Evolutionary conservation across 2,888 invertebrate species (phyloP), one percentile per base, ranked within the genome.

Genomic region (Trypoxylon attenuatum): DNA sequence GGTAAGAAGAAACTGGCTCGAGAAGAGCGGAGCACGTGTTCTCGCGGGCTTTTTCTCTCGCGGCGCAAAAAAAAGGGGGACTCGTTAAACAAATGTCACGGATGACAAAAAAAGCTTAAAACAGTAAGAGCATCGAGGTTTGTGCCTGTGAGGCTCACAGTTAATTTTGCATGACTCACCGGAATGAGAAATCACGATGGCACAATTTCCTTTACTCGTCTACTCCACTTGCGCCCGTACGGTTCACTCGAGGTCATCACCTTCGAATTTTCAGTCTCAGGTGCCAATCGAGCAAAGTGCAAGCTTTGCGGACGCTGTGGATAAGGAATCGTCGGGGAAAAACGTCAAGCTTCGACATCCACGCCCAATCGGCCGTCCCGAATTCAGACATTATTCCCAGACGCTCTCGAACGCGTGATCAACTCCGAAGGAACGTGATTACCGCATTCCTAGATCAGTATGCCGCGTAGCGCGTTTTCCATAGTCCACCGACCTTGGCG

Each of bases 401-500:
- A n/a, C n/a, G n/a, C n/a, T n/a, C 38, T 27, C 18, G n/a, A 29
- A 42, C 38, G 15, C 16, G 47, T 39, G 45, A 51, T 53, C 52
- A 16, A n/a, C 21, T 25, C 25, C 47, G 13, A 10, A 42, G 42
- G 19, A 10, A 43, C 45, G 64, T 49, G 49, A 70, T 71, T 61
- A 46, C 69, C 41, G 51, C 53, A 58, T 50, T 51, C 51, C 25
- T 47, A 13, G 41, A 51, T 64, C 49, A 49, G 61, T 46, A 64
- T 57, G 58, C 69, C 41, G 10, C 41, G 55, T 49, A 25, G 33
- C 13, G 15, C 15, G 18, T 15, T 16, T 18, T 42, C 50, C 29
- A 56, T 47, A 29, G 41, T 41, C 49, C 50, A 49, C 43, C 43
- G 25, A 52, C 25, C 41, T 66, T 75, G 75, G 75, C 75, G 33